These are phyloP conservation scores for Noturus placidus DNA, from an alignment of 2,113 vertebrate genomes.

Conservation along the genomic window DNA sequence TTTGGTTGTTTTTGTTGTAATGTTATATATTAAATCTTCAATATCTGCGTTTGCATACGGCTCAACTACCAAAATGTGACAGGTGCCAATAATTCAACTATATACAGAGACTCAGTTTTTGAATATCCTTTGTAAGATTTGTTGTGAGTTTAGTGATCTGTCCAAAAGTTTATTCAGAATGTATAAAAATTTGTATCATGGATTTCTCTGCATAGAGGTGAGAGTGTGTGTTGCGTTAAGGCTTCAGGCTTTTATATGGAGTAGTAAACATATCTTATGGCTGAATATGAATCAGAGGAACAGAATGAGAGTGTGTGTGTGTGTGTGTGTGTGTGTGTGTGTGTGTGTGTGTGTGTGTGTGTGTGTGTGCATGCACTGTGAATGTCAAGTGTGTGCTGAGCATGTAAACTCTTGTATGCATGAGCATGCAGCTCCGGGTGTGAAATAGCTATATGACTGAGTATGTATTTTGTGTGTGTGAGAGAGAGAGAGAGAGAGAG, in stretches of 20 bases:
- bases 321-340: background rate
- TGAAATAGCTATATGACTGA: constrained; percentile 35
- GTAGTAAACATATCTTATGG: background rate
- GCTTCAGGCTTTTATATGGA: background rate
- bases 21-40: too few relatives aligned
- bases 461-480: constrained; percentile 28
- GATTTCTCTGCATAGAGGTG: background rate
- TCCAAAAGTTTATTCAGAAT: background rate
- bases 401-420: constrained; percentile 23
- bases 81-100: background rate
- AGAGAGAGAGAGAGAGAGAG: background rate
- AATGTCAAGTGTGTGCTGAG: constrained; percentile 22
- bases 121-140: background rate
- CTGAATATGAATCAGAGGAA: background rate
- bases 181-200: background rate
- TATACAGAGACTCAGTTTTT: background rate
- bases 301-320: background rate
- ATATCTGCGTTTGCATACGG: too few relatives aligned
- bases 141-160: background rate
- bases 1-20: too few relatives aligned
- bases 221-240: background rate
- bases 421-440: constrained; percentile 26
- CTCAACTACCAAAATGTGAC: too few relatives aligned
- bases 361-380: background rate
- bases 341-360: background rate